Base-by-base conservation (phyloP, 2,113 vertebrate species). In the Percina caprodes region DNA sequence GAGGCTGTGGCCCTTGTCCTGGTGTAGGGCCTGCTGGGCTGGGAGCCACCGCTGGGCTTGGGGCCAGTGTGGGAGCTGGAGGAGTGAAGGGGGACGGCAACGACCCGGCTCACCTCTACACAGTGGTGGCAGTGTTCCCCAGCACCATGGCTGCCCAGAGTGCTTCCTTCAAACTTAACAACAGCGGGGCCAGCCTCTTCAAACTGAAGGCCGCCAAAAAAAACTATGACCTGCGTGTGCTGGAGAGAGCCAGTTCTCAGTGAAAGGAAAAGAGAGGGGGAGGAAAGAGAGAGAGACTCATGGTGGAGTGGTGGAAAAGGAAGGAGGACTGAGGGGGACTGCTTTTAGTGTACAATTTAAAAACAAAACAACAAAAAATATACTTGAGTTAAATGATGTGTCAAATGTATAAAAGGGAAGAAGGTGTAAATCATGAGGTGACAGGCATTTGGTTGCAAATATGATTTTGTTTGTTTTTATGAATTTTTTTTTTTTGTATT, bases 141-240 rank as follows among this genome's bases (percentile, higher is more conserved):
- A 98, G 96, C 95, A 97, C 97, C 5, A 95, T 97, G 96, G 98
- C 97, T 9, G 98, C 97, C 84, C 98, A 99, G 61, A 99, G 97
- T 69, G 98, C 98, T 94, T 99, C 98, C 93, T 96, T 99, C 84
- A 98, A 97, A 94, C 97, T 98, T 91, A 99, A 99, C 96, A 98
- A 97, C 96, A 97, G 97, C 18, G 96, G 97, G 24, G 96, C 95
- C 88, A 96, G 96, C 94, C 96, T 97, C 95, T 99, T 99, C 95
- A 98, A 97, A 91, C 97, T 99, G 92, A 96, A 98, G n/a, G 96
- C 96, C 74, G 96, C 98, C 96, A 99, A 98, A 97, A 98, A 97
- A 95, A 98, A 97, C 97, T 98, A 98, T 80, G 98, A 98, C 94
- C 90, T 99, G 93, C 96, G 97, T 60, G 96, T 99, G 90, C 95